These are phyloP conservation scores for Phenacoccus solenopsis DNA, from an alignment of 1,140 invertebrate species.

Conservation along the genomic window DNA sequence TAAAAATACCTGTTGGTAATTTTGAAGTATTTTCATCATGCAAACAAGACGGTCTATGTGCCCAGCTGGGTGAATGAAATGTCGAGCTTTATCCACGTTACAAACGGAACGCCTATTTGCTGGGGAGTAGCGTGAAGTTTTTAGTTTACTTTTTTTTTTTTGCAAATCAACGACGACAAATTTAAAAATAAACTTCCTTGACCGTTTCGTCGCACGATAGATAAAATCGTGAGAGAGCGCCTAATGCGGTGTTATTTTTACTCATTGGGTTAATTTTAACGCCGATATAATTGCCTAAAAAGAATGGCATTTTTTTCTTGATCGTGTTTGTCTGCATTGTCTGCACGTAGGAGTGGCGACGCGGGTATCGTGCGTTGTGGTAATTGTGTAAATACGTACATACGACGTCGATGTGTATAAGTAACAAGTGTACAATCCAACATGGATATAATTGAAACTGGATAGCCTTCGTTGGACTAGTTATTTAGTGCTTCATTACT, in stretches of 20 bases:
- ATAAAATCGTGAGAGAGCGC: conserved; percentile 1
- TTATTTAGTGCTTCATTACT: background rate
- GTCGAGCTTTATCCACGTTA: too few relatives aligned
- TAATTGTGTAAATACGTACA: background rate
- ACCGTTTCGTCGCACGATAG: background rate
- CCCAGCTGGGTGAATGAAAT: too few relatives aligned
- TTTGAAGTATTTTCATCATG: too few relatives aligned
- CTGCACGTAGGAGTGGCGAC: background rate
- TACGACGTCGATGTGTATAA: background rate
- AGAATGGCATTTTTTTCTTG: background rate
- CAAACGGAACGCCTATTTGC: too few relatives aligned
- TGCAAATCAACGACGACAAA: background rate
- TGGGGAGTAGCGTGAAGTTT: too few relatives aligned
- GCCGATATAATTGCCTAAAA: background rate
- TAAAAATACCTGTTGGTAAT: too few relatives aligned
- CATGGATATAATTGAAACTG: background rate
- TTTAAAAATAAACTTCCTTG: background rate
- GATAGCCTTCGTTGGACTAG: background rate
- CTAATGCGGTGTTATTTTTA: background rate
- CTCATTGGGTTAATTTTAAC: background rate
- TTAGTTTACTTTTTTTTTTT: too few relatives aligned
- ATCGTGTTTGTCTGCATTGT: background rate
- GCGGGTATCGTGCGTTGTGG: background rate
- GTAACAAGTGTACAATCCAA: background rate
- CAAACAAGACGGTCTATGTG: too few relatives aligned